Base-by-base conservation (phyloP, 2,888 invertebrate species). In the Melanchra persicariae region DNA sequence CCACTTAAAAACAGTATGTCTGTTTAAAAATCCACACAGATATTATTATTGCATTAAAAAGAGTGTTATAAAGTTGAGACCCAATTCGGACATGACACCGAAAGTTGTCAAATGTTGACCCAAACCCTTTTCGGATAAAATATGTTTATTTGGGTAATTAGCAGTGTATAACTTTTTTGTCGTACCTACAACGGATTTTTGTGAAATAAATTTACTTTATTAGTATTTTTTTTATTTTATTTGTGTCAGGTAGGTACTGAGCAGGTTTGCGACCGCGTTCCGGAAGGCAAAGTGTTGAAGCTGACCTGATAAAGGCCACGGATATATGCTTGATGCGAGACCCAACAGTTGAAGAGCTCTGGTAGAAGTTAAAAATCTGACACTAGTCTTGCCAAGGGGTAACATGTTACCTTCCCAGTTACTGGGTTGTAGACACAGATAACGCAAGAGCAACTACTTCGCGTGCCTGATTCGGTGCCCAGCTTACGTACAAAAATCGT, bases 121-220 rank as follows among this genome's bases (percentile, higher is more conserved):
- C 30, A 6, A 55, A 65, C 59, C 78, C 45, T 72, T 65, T 52
- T 43, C 26, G 12, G 15, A 5, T 26, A 43, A 74, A 74, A 70
- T 76, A 69, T 74, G 77, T 74, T 69, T 70, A 55, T 77, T 70
- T 34, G 34, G 12, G 22, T 77, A 55, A 74, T 76, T 43, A 52
- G 45, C 58, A 12, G 47, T 15, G 19, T 34, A 19, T 47, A 77
- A 77, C 60, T 70, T 77, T 59, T 34, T 58, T 54, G 12, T n/a
- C n/a, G n/a, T n/a, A n/a, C n/a, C n/a, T n/a, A 8, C 15, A 52
- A 30, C 37, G 26, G 51, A 17, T 22, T 49, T 52, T 24, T 57
- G 26, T 1, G 4, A 73, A 73, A 54, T 47, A 12, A 24, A 24
- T 51, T 60, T 24, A 19, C 15, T 19, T 45, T 40, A 5, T 52